phyloP scores from a whole-genome alignment of 2,113 vertebrate species.

The Notothenia rossii region DNA sequence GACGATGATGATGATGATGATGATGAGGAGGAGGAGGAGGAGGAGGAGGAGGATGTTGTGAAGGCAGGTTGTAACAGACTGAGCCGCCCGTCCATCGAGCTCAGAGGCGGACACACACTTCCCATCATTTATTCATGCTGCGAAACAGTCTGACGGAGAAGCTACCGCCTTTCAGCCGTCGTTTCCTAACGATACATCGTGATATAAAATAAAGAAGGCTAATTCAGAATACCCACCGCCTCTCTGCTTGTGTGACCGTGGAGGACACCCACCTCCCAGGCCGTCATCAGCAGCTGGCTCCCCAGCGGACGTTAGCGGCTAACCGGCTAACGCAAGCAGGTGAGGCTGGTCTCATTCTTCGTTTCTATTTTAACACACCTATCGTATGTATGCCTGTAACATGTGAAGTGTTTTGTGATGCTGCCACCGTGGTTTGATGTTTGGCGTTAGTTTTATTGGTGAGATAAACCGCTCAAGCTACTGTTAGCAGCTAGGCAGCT shows the following conservation, averaged over 20 bases:
- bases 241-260: slow-evolving; percentile 31
- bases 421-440: not conserved
- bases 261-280: slow-evolving; percentile 51
- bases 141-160: not conserved
- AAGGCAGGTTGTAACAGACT: slow-evolving; percentile 68
- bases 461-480: not conserved
- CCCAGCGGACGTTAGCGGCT: slow-evolving; percentile 58
- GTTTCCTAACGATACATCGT: not conserved
- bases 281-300: slow-evolving; percentile 60
- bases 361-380: not conserved
- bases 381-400: accelerated
- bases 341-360: slow-evolving; percentile 11
- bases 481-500: slow-evolving; percentile 49
- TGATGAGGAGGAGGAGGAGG: too few species aligned
- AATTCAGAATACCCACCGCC: slow-evolving; percentile 2
- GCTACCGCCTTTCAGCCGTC: not conserved
- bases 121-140: slow-evolving; percentile 17
- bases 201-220: not conserved
- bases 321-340: slow-evolving; percentile 63
- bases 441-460: not conserved
- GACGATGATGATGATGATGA: slow-evolving; percentile 51
- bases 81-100: slow-evolving; percentile 29
- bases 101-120: slow-evolving; percentile 28
- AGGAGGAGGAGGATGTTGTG: slow-evolving; percentile 70
- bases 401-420: accelerated